Percentiles rank a stretch among this genome's conserved stretches.
These are phyloP conservation scores for Apeira syringaria DNA, from an alignment of 2,888 invertebrate genomes.

Conservation along the genomic window DNA sequence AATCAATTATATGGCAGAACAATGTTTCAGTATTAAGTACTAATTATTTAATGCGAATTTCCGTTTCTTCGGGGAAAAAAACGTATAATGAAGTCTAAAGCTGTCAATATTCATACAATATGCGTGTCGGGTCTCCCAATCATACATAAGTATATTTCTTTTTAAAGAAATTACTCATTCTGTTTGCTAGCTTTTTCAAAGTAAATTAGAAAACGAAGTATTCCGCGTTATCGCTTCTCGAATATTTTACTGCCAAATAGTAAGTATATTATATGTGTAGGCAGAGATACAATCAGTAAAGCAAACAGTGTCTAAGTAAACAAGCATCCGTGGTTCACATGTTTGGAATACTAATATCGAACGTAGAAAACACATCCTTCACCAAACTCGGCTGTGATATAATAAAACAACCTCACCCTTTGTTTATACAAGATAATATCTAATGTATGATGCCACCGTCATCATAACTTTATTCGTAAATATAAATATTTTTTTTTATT, in stretches of 20 bases:
- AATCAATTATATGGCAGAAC: too few relatives aligned
- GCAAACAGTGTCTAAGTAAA: constrained; percentile 19
- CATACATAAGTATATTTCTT: too few relatives aligned
- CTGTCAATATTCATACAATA: too few relatives aligned
- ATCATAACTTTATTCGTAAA: constrained; percentile 15
- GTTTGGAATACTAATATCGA: constrained; percentile 22
- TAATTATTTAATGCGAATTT: too few relatives aligned
- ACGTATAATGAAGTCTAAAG: too few relatives aligned
- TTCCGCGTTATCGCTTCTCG: constrained; percentile 9
- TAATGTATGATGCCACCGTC: constrained; percentile 11
- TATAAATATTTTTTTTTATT: neutral
- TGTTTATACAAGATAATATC: constrained; percentile 15
- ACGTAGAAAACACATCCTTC: constrained; percentile 17
- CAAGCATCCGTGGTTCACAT: constrained; percentile 14
- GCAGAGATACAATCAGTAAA: constrained; percentile 12
- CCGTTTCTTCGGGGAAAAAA: too few relatives aligned
- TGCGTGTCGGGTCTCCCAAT: too few relatives aligned
- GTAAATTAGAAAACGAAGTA: constrained; percentile 10
- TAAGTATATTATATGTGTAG: constrained; percentile 11
- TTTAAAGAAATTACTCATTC: too few relatives aligned
- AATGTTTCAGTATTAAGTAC: too few relatives aligned
- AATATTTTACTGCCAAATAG: constrained; percentile 20
- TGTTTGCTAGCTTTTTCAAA: constrained; percentile 8
- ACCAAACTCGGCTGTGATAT: constrained; percentile 3
- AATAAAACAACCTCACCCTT: constrained; percentile 7